Conservation (phyloP, 1,140 invertebrate species). For the Hesperophylax magnus region DNA sequence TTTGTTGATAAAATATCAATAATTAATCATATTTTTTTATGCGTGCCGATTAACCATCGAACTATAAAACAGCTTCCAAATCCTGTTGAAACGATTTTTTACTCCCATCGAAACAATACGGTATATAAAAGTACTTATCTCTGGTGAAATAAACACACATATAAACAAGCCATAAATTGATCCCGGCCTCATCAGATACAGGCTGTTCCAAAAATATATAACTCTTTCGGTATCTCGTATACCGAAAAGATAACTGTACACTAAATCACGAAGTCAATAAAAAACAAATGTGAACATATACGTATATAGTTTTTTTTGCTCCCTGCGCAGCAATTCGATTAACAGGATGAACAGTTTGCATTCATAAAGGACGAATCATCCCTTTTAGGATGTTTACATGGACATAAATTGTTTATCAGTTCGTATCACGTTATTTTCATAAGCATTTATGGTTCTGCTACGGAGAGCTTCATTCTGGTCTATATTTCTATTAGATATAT, state of each 20-base stretch:
- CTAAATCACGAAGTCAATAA: conserved; percentile 31
- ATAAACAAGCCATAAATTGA: conserved; percentile 25
- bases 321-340: conserved; percentile 10
- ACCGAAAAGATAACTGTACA: conserved; percentile 13
- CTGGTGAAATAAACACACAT: conserved; percentile 27
- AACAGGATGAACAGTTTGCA: not conserved
- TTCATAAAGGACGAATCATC: conserved; percentile 21
- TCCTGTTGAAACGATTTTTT: too few species aligned
- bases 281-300: conserved; percentile 21
- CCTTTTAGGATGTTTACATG: not conserved
- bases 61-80: too few species aligned
- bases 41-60: too few species aligned
- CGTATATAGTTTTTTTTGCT: not conserved
- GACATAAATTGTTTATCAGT: not conserved
- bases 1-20: too few species aligned
- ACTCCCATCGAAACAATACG: not conserved
- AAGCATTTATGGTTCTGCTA: too few species aligned
- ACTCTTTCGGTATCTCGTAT: conserved; percentile 28
- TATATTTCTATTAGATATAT: too few species aligned
- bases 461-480: too few species aligned
- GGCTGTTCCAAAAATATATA: conserved; percentile 20
- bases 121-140: conserved; percentile 3
- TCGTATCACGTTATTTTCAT: too few species aligned
- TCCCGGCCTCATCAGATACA: conserved; percentile 4
- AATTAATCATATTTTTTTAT: too few species aligned